These are phyloP conservation scores for Bembecia ichneumoniformis DNA, from an alignment of 2,888 invertebrate species.

Conservation along the genomic window DNA sequence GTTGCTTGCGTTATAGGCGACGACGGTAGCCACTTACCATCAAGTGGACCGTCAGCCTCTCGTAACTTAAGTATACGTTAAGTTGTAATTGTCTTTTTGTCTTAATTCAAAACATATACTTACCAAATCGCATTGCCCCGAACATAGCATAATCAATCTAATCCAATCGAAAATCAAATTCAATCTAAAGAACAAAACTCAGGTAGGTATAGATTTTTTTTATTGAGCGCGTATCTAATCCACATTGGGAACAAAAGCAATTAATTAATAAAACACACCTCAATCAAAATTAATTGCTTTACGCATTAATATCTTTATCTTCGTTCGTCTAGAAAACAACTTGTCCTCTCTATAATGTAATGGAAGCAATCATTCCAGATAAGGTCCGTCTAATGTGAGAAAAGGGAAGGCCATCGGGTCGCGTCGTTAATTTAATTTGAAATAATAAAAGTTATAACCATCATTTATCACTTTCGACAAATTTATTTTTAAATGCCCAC, in stretches of 20 bases:
- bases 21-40: no score
- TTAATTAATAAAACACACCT: slow-evolving; percentile 69
- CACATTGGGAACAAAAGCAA: slow-evolving; percentile 64
- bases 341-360: slow-evolving; percentile 62
- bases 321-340: slow-evolving; percentile 60
- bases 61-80: no score
- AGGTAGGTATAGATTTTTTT: neutral
- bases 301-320: slow-evolving; percentile 71
- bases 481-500: slow-evolving; percentile 71
- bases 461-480: slow-evolving; percentile 73
- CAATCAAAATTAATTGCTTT: slow-evolving; percentile 72
- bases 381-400: slow-evolving; percentile 71
- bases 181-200: neutral
- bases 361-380: slow-evolving; percentile 72
- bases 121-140: no score
- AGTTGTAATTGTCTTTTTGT: no score
- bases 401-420: slow-evolving; percentile 61
- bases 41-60: no score
- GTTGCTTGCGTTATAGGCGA: no score
- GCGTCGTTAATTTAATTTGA: slow-evolving; percentile 71
- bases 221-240: slow-evolving; percentile 46
- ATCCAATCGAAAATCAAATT: no score
- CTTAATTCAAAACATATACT: no score
- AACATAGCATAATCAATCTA: no score
- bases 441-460: slow-evolving; percentile 70